Evolutionary conservation across 2,888 invertebrate species (phyloP).

Genomic region (Augiades crinisus): DNA sequence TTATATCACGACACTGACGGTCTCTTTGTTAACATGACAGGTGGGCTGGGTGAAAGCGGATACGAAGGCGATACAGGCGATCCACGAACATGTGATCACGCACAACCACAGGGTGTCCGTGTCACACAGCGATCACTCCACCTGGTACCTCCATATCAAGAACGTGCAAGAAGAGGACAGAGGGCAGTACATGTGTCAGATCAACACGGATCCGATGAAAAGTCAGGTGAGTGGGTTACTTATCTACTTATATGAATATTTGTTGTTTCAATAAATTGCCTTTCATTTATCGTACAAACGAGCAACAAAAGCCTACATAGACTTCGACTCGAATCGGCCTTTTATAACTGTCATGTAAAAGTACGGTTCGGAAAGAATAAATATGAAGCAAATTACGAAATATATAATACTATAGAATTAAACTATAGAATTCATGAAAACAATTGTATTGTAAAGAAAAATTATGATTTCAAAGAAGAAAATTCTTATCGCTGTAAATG

Average conservation of each 20-base stretch:
- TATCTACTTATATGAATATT: neutral
- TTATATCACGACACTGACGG: neutral
- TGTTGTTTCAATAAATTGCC: no score
- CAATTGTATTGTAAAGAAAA: no score
- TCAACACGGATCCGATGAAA: conserved; percentile 94
- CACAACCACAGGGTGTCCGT: conserved; percentile 91
- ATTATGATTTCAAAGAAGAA: no score
- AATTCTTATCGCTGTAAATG: no score
- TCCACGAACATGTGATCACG: conserved; percentile 93
- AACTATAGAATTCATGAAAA: no score
- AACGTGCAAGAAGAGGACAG: conserved; percentile 90
- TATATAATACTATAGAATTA: no score
- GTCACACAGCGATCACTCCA: conserved; percentile 88
- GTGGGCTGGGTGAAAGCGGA: conserved; percentile 93
- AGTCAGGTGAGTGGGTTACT: conserved; percentile 83
- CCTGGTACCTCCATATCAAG: conserved; percentile 92
- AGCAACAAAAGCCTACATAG: no score
- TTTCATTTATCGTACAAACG: no score
- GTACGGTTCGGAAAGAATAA: no score
- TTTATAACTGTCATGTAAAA: no score
- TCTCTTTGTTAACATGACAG: conserved; percentile 60
- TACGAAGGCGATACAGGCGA: conserved; percentile 92
- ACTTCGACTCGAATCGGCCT: no score
- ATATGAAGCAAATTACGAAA: no score
- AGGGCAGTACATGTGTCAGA: conserved; percentile 93